These are phyloP conservation scores for Noctuana brunneofusca DNA, from an alignment of 2,888 invertebrate genomes.

Conservation along the genomic window DNA sequence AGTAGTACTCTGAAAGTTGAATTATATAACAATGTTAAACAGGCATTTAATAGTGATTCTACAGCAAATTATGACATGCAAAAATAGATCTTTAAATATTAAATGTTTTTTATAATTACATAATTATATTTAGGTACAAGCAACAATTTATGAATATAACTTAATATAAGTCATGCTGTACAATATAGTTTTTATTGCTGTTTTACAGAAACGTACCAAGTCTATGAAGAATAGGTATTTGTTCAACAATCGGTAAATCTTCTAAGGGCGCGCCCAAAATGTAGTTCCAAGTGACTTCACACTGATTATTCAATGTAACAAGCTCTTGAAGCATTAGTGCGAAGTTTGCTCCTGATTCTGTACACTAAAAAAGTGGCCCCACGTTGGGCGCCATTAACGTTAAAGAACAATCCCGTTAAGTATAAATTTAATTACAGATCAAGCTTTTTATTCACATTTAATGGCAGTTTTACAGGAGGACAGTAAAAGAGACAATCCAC, in stretches of 20 bases:
- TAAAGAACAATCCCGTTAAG: background rate
- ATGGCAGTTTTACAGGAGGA: too few relatives aligned
- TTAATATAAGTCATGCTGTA: too few relatives aligned
- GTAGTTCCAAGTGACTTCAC: conserved; percentile 88
- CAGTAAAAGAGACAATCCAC: too few relatives aligned
- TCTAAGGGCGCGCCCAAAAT: conserved; percentile 88
- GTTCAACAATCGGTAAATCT: conserved; percentile 90
- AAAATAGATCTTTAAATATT: background rate
- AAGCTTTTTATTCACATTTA: too few relatives aligned
- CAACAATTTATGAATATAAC: too few relatives aligned
- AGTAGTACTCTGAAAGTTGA: too few relatives aligned
- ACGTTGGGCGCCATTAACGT: background rate
- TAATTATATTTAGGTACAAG: too few relatives aligned
- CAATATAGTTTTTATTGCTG: too few relatives aligned
- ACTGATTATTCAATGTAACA: conserved; percentile 88
- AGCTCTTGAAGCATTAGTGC: conserved; percentile 86
- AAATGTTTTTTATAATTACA: too few relatives aligned
- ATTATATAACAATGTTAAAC: too few relatives aligned
- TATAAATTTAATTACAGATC: background rate
- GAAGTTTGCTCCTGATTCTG: conserved; percentile 84
- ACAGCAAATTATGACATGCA: background rate
- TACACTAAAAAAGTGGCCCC: conserved; percentile 42
- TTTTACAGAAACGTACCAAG: conserved; percentile 70
- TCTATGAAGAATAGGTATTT: conserved; percentile 90
- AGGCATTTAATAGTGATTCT: too few relatives aligned